Evolutionary conservation across 2,113 vertebrate genomes (phyloP).

Genomic region (Strix uralensis): DNA sequence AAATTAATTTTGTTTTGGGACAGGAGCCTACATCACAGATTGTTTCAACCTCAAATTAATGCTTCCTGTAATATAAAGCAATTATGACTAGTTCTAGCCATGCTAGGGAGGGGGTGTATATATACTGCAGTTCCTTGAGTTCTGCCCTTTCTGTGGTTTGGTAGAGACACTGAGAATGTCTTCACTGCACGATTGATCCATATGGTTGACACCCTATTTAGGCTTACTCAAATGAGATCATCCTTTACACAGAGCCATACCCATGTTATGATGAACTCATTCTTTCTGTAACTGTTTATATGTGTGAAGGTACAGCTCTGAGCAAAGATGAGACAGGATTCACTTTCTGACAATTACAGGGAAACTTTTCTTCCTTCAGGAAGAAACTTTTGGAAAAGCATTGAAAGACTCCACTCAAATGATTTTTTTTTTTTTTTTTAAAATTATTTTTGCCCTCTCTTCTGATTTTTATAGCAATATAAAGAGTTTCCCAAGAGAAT

Average conservation of each 20-base stretch:
- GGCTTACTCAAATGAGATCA: slow-evolving; percentile 7
- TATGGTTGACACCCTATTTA: neutral
- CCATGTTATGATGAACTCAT: slow-evolving; percentile 5
- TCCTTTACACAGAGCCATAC: neutral
- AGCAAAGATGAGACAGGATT: neutral
- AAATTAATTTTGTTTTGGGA: neutral
- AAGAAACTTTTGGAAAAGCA: neutral
- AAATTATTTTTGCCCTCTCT: neutral
- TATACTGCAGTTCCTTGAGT: neutral
- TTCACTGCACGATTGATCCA: neutral
- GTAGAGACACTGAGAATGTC: neutral
- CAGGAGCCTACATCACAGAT: neutral
- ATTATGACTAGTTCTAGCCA: neutral
- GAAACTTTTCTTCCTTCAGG: neutral
- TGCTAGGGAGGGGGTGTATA: neutral
- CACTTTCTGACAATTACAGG: neutral
- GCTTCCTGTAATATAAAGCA: neutral
- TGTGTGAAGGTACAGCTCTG: neutral
- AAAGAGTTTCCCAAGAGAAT: neutral
- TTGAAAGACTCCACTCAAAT: neutral
- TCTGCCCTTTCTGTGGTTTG: neutral
- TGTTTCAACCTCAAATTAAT: neutral
- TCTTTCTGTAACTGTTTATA: neutral
- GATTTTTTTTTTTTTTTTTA: neutral
- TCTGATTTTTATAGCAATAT: neutral